phyloP scores from a whole-genome alignment of 2,797 vertebrate genomes.

The Spinibarbus caldwelli region DNA sequence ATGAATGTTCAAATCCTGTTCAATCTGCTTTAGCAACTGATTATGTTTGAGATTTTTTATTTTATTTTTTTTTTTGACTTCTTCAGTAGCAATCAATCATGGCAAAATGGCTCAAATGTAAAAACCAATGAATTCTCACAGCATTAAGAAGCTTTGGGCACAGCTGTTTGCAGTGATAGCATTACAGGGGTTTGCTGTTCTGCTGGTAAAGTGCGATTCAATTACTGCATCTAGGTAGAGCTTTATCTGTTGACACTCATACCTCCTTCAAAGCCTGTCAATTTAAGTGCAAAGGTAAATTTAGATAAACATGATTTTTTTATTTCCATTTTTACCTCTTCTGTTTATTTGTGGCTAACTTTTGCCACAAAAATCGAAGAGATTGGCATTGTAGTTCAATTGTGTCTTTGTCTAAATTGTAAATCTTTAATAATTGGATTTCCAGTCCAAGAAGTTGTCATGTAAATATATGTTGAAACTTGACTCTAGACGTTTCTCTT shows the following conservation, averaged over 20 bases:
- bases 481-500: constrained; percentile 11
- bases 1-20: background rate
- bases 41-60: background rate
- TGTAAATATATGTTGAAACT: background rate
- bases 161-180: constrained; percentile 1
- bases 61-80: background rate
- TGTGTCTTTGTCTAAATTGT: no score
- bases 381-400: background rate
- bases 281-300: background rate
- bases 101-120: background rate
- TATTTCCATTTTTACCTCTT: background rate
- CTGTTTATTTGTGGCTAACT: background rate
- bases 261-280: background rate
- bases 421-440: background rate
- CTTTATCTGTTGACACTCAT: background rate
- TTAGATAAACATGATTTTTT: background rate
- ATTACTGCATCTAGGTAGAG: background rate
- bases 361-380: background rate
- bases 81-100: background rate
- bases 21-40: background rate
- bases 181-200: background rate
- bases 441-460: background rate
- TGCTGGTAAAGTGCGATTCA: background rate
- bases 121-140: background rate
- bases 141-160: background rate